A percentile compares a stretch with the other conserved stretches of the same genome.
Conservation (phyloP, 2,888 invertebrate genomes). For the Rhagonycha lutea region DNA sequence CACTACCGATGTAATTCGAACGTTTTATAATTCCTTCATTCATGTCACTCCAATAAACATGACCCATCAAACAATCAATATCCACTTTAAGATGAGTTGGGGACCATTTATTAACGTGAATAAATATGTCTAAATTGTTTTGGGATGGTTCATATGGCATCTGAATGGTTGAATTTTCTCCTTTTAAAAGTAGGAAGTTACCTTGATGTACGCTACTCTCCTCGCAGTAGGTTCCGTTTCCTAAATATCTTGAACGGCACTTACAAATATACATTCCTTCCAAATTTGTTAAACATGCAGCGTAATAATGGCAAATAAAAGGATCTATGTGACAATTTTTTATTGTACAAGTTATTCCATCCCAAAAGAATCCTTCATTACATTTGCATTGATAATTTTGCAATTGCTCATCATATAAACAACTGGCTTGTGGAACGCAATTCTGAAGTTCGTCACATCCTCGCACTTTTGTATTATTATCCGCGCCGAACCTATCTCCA, state of each 20-base stretch:
- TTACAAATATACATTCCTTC: constrained; percentile 62
- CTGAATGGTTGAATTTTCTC: constrained; percentile 87
- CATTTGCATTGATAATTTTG: constrained; percentile 67
- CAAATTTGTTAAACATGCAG: constrained; percentile 67
- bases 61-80: constrained; percentile 85
- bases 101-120: constrained; percentile 73
- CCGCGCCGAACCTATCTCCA: no score
- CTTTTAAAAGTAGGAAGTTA: constrained; percentile 85
- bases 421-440: constrained; percentile 81
- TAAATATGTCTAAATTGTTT: constrained; percentile 70
- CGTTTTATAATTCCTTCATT: constrained; percentile 75
- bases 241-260: constrained; percentile 74
- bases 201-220: constrained; percentile 70
- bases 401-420: no score
- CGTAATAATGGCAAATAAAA: constrained; percentile 78
- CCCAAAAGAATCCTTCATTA: constrained; percentile 75
- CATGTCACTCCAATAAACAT: constrained; percentile 94
- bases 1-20: constrained; percentile 77
- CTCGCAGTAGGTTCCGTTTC: constrained; percentile 74
- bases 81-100: constrained; percentile 92
- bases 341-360: constrained; percentile 72
- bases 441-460: constrained; percentile 56
- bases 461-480: constrained; percentile 57
- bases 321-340: constrained; percentile 73
- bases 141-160: constrained; percentile 71